Base-by-base conservation (phyloP, 2,797 vertebrate species). In the Epinephelus coioides region DNA sequence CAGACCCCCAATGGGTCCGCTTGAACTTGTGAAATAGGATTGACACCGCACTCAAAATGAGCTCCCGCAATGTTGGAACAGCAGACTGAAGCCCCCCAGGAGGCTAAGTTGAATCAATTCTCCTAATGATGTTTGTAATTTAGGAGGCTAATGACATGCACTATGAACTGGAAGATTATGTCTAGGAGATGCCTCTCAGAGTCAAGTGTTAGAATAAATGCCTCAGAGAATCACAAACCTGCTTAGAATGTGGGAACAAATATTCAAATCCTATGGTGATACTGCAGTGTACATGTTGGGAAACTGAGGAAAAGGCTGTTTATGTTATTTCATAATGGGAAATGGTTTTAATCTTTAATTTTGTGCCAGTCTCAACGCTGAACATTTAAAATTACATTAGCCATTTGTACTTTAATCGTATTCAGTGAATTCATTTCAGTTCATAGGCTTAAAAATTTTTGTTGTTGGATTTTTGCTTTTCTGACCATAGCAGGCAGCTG, bases 51-150 rank as follows among this genome's bases (percentile, higher is more conserved):
- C 84, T 90, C 81, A 89, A 81, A 90, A 90, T 90, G 89, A 90
- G 86, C 85, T 84, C 80, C 83, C 55, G 56, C 86, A 69, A 82
- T 78, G 87, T 78, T 49, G 69, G 53, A 84, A 75, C 62, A 73
- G 84, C 90, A 83, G 85, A 78, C 71, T 78, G 79, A 78, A 84
- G 77, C 85, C 79, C 85, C 87, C 82, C 83, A 88, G 91, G 93
- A 92, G 90, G 91, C 85, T 86, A 90, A 90, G 90, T 84, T 85
- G 91, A 94, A 94, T 95, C 94, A 93, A 91, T 94, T 93, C 91
- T 87, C 83, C 86, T 95, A 93, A 94, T 94, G 92, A 94, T 94
- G 93, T 94, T 94, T 94, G 93, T 94, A 94, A 95, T 94, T 93
- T 89, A 94, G 92, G 80, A 83, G 88, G 88, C 87, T 94, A 94